phyloP scores from a whole-genome alignment of 2,797 vertebrate species.

The Tadarida brasiliensis region DNA sequence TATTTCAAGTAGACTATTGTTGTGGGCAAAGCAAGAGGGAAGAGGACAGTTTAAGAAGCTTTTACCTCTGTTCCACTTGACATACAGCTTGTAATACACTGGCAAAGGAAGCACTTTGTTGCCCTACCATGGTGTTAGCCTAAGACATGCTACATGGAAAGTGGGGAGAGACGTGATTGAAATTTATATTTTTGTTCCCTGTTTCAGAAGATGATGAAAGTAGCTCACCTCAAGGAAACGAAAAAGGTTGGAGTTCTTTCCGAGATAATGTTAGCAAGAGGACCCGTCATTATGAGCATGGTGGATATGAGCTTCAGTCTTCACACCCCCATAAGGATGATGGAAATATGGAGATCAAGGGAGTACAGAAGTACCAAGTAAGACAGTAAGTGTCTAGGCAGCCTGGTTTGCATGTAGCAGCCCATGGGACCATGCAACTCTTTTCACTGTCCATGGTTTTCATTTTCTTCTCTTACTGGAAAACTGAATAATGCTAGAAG shows the following conservation, averaged over 20 bases:
- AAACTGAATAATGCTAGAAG: not conserved
- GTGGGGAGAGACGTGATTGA: not conserved
- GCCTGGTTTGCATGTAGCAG: not conserved
- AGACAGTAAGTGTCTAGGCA: constrained; percentile 22
- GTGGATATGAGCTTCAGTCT: not conserved
- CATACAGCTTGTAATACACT: not conserved
- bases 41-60: not conserved
- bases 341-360: not conserved
- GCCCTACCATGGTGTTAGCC: not conserved
- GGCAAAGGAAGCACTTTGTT: not conserved
- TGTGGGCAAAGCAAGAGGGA: not conserved
- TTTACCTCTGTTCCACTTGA: not conserved
- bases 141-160: not conserved
- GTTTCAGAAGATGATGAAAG: constrained; percentile 89
- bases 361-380: not conserved
- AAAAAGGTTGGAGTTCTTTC: constrained; percentile 85
- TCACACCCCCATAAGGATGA: not conserved
- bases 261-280: constrained; percentile 85
- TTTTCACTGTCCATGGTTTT: not conserved
- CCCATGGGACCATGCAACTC: too few relatives aligned
- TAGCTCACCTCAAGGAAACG: constrained; percentile 84
- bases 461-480: not conserved
- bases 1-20: not conserved
- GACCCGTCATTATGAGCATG: constrained; percentile 30
- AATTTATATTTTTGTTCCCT: not conserved